Evolutionary conservation across 2,888 invertebrate genomes (phyloP).

Genomic region (Tetranychus piercei): DNA sequence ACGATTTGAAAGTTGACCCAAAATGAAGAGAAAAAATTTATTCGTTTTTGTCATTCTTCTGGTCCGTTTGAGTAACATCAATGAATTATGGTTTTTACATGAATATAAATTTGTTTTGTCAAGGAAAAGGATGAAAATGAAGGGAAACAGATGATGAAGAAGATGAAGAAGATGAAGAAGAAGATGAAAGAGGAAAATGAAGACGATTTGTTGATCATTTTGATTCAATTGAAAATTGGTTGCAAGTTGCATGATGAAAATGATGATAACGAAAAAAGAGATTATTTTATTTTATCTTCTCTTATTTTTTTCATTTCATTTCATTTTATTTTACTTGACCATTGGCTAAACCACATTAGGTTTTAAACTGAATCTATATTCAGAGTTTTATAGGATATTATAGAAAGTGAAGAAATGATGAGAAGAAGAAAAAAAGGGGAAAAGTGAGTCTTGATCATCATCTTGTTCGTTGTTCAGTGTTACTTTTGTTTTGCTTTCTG

Average conservation of each 20-base stretch:
- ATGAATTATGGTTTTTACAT: neutral
- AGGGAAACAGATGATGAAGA: neutral
- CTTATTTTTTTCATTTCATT: neutral
- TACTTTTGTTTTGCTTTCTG: constrained; percentile 5
- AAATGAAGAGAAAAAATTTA: too few relatives aligned
- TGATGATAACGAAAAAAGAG: neutral
- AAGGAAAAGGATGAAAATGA: neutral
- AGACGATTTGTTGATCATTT: neutral
- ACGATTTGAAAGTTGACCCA: too few relatives aligned
- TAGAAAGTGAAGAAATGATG: constrained; percentile 7
- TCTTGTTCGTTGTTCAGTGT: constrained; percentile 4
- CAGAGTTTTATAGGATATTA: constrained; percentile 3
- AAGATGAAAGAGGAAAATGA: constrained; percentile 2
- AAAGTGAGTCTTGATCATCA: constrained; percentile 11
- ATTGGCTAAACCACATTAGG: neutral
- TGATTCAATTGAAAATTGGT: neutral
- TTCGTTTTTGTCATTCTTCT: neutral
- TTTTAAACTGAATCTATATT: neutral
- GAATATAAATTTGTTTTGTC: neutral
- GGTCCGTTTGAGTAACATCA: too few relatives aligned
- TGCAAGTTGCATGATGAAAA: neutral
- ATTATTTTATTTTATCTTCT: neutral
- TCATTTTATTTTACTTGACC: neutral
- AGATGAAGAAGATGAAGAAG: neutral
- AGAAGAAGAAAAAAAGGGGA: constrained; percentile 6